Evolutionary conservation across 2,888 invertebrate genomes (phyloP).

Genomic region (Galerucella pusilla): DNA sequence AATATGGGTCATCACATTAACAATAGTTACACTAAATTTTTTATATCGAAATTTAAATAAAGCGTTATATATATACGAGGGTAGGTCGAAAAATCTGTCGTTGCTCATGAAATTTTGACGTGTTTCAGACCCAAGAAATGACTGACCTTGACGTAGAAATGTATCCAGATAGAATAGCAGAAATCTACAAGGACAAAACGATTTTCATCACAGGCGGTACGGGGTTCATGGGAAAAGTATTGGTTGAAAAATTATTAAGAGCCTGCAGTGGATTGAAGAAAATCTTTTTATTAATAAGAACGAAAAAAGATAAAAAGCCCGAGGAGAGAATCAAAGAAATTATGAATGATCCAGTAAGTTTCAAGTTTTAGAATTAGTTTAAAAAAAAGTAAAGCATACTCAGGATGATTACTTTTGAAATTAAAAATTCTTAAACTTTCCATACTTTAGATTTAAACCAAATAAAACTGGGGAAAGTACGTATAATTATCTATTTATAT

Average conservation of each 20-base stretch:
- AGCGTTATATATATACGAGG: no score
- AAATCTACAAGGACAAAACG: conserved; percentile 67
- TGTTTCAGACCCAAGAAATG: conserved; percentile 41
- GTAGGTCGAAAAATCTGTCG: no score
- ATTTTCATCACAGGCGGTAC: conserved; percentile 92
- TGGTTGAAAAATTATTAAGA: conserved; percentile 91
- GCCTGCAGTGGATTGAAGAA: conserved; percentile 80
- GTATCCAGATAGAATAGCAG: conserved; percentile 71
- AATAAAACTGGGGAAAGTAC: no score
- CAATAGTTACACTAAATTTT: no score
- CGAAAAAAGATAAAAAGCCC: conserved; percentile 86
- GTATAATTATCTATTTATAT: no score
- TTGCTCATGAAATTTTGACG: no score
- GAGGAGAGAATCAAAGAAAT: conserved; percentile 84
- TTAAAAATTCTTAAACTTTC: no score
- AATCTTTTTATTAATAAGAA: conserved; percentile 85
- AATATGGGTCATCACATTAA: no score
- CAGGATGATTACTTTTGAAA: no score
- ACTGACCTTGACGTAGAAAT: conserved; percentile 46
- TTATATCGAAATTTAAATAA: no score
- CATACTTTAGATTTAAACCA: no score
- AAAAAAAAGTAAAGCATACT: no score
- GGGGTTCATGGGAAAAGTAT: conserved; percentile 95
- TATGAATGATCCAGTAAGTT: conserved; percentile 82
- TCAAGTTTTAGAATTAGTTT: conserved; percentile 20